Base-by-base conservation (phyloP, 2,113 vertebrate species). In the Syrmaticus mikado region DNA sequence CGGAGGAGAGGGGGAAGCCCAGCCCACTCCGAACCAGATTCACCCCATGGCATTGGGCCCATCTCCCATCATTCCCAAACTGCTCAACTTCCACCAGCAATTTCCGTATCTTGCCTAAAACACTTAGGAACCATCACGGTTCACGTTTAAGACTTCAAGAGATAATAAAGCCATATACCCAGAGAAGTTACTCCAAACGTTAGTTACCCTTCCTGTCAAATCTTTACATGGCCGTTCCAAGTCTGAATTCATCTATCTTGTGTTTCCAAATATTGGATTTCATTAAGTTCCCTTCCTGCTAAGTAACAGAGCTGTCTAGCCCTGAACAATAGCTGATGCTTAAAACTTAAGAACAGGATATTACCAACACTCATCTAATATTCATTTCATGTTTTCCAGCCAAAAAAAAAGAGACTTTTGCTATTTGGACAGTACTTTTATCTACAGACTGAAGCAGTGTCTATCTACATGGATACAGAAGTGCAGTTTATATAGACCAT, bases 331-430 rank as follows among this genome's bases (percentile, higher is more conserved):
- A 92, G 85, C 79, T 95, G 92, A 97, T 84, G 90, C 91, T 92
- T 95, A 96, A 94, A 96, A 92, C 87, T 96, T 95, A 96, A 94
- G 91, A 93, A 96, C 85, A 97, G 94, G 94, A 97, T 96, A 90
- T 94, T 91, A 95, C 82, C 87, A 90, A 87, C 36, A 84, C 90
- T 95, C 93, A 95, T 96, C 85, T 91, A 96, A 94, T 94, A 95
- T 96, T 95, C 25, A 96, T 92, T 92, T 82, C 85, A 62, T 92
- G 82, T 88, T 94, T 95, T 90, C 87, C 70, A 94, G 91, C 82
- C 89, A 92, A 89, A 89, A 93, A 90, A 52, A 48, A 21, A 13
- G 24, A 68, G 2, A 65, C 72, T 46, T 50, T 81, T 85, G 27
- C 67, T 82, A 36, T 89, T 87, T 89, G 85, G 52, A 67, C 89